A percentile compares a stretch with the other conserved stretches of the same genome.
These are phyloP conservation scores for Cotesia vestalis DNA, from an alignment of 1,140 invertebrate genomes.

Conservation along the genomic window DNA sequence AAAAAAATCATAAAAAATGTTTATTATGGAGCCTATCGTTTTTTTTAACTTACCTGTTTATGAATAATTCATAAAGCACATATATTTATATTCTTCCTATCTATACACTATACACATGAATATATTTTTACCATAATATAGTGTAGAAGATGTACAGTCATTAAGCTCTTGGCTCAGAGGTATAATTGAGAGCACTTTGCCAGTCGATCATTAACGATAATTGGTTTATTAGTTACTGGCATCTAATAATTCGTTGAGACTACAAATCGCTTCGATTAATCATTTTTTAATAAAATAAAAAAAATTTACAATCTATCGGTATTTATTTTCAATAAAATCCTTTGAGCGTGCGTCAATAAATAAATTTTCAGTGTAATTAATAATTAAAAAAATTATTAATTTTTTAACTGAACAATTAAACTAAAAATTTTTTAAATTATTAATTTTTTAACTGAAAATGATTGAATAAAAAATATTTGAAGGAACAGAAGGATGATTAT, in stretches of 20 bases:
- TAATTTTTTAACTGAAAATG: too few species aligned
- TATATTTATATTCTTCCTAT: neutral
- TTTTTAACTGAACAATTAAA: too few species aligned
- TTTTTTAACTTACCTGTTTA: neutral
- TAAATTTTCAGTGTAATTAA: too few species aligned
- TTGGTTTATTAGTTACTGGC: conserved; percentile 40
- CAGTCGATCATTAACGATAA: conserved; percentile 40
- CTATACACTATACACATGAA: conserved; percentile 8
- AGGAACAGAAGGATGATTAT: too few species aligned
- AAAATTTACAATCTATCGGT: neutral
- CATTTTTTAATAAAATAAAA: neutral
- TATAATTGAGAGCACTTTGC: conserved; percentile 38
- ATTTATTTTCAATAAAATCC: too few species aligned
- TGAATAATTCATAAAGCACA: conserved; percentile 12
- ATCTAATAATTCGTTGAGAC: conserved; percentile 31
- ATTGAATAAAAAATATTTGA: too few species aligned
- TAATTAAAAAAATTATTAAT: too few species aligned
- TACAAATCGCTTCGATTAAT: conserved; percentile 2
- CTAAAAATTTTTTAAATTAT: too few species aligned
- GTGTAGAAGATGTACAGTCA: conserved; percentile 33
- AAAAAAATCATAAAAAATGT: too few species aligned
- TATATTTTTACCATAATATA: too few species aligned
- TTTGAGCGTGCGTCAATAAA: too few species aligned
- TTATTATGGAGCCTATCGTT: too few species aligned
- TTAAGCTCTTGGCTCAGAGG: conserved; percentile 26